Conservation (phyloP, 2,797 vertebrate genomes). For the Peromyscus nudipes region DNA sequence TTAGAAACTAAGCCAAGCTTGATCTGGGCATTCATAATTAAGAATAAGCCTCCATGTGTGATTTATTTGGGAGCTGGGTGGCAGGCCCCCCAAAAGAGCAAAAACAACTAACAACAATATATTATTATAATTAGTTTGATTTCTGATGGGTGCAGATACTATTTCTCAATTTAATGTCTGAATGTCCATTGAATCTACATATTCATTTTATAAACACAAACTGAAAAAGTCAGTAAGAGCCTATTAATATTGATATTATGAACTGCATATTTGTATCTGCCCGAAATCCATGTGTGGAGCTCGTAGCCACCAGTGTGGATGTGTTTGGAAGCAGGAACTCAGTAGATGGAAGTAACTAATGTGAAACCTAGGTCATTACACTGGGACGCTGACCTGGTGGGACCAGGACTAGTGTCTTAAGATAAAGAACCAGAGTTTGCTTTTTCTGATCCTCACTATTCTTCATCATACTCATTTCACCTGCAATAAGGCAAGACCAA, state of each 20-base stretch:
- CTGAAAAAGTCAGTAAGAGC: background rate
- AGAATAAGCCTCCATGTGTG: too few relatives aligned
- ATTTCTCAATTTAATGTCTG: background rate
- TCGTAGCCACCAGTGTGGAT: background rate
- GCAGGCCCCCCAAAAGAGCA: too few relatives aligned
- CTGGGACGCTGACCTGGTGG: background rate
- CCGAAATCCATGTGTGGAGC: background rate
- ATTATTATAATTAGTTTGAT: background rate
- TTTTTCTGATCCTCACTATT: background rate
- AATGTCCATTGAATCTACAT: background rate
- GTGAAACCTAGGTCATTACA: background rate
- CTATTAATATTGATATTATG: background rate
- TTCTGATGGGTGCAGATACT: background rate
- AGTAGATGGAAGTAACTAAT: background rate
- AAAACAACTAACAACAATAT: too few relatives aligned
- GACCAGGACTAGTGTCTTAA: background rate
- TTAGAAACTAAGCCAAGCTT: too few relatives aligned
- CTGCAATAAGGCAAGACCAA: background rate
- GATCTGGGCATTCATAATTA: too few relatives aligned
- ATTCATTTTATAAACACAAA: background rate
- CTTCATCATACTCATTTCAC: background rate
- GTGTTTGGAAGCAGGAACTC: background rate
- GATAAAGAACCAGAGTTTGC: too few relatives aligned
- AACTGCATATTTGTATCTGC: background rate
- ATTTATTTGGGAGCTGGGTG: too few relatives aligned